These are phyloP conservation scores for Mesorhabditis belari DNA, from an alignment of 2,888 invertebrate genomes.

Conservation along the genomic window DNA sequence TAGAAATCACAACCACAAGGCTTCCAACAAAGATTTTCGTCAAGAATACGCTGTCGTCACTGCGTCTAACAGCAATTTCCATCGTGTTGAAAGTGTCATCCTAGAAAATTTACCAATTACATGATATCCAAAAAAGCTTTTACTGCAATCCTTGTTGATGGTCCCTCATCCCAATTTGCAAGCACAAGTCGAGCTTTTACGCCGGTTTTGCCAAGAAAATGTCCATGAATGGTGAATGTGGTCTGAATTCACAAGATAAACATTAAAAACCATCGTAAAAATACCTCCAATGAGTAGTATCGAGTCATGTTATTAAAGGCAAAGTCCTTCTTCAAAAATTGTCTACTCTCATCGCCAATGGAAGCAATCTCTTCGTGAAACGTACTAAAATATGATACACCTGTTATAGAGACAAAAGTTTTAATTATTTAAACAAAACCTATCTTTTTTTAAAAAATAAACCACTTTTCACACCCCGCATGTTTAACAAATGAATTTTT, in stretches of 20 bases:
- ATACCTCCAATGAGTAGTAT: not conserved
- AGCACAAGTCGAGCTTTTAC: slow-evolving; percentile 15
- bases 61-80: slow-evolving; percentile 32
- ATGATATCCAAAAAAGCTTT: no score
- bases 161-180: slow-evolving; percentile 14
- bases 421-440: no score
- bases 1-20: slow-evolving; percentile 42
- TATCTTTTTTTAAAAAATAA: no score
- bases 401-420: no score
- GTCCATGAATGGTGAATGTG: slow-evolving; percentile 23
- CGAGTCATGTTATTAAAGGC: not conserved
- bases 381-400: no score
- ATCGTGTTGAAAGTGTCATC: slow-evolving; percentile 6
- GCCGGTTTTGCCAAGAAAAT: slow-evolving; percentile 35
- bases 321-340: not conserved
- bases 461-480: no score
- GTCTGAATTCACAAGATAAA: slow-evolving; percentile 14
- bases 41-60: slow-evolving; percentile 15
- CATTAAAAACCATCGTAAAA: not conserved
- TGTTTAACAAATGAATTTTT: no score
- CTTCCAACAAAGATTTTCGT: slow-evolving; percentile 45
- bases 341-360: not conserved
- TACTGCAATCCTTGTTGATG: no score
- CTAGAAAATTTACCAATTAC: no score
- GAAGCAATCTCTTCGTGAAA: not conserved